Conservation (phyloP, 2,113 vertebrate species). For the Crotophaga sulcirostris region DNA sequence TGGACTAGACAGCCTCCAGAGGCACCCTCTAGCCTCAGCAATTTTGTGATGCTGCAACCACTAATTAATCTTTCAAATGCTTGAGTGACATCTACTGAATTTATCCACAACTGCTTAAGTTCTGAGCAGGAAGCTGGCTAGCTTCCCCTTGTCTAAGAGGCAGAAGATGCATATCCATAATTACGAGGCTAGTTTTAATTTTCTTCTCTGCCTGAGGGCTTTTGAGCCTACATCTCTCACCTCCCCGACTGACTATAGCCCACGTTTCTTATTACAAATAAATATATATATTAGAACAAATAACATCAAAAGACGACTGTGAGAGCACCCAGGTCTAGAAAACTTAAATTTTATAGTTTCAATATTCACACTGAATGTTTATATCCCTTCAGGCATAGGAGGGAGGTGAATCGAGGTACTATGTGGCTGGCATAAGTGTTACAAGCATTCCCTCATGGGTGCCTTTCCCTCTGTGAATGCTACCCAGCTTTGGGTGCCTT, state of each 20-base stretch:
- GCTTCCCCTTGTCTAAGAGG: neutral
- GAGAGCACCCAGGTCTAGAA: neutral
- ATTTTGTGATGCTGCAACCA: neutral
- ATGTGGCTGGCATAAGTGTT: neutral
- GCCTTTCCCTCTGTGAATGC: neutral
- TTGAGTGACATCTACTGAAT: neutral
- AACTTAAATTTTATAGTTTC: neutral
- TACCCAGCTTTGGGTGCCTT: neutral
- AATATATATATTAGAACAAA: neutral
- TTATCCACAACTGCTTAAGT: neutral
- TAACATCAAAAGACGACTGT: neutral
- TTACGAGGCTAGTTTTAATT: neutral
- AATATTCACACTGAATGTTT: neutral
- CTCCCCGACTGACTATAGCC: neutral
- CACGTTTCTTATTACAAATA: neutral
- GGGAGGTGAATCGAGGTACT: neutral
- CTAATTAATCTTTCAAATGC: neutral
- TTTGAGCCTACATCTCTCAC: neutral
- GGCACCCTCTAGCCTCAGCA: neutral
- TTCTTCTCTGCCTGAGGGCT: neutral
- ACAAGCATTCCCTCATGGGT: neutral
- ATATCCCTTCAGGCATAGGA: neutral
- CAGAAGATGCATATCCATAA: neutral
- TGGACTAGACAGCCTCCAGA: neutral
- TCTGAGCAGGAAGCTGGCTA: neutral